A percentile compares a stretch with the other conserved stretches of the same genome.
Evolutionary conservation across 2,888 invertebrate species (phyloP).

Genomic region (Aquatica leii): DNA sequence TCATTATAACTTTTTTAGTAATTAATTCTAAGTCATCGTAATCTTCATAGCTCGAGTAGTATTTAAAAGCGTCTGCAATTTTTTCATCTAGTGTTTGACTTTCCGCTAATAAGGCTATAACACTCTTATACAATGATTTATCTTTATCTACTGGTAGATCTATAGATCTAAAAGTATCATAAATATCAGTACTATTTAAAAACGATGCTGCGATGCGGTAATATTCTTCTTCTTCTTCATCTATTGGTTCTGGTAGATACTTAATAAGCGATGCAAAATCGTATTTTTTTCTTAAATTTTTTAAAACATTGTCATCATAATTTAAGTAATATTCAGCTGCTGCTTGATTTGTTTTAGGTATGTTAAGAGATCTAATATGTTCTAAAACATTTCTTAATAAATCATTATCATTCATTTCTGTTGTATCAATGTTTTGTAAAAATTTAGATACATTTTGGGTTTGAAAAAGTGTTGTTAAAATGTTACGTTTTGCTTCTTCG

Average conservation of each 20-base stretch:
- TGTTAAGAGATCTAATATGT: too few species aligned
- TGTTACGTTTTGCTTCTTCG: too few species aligned
- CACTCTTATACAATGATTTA: constrained; percentile 1
- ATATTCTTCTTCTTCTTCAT: constrained; percentile 19
- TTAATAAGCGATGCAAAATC: constrained; percentile 16
- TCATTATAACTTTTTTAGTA: constrained; percentile 39
- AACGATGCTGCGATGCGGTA: constrained; percentile 20
- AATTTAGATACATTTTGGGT: too few species aligned
- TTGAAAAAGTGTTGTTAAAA: too few species aligned
- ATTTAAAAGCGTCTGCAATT: constrained; percentile 26
- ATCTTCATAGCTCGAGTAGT: constrained; percentile 26
- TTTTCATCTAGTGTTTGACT: background rate
- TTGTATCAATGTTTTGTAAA: background rate
- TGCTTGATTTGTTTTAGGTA: too few species aligned
- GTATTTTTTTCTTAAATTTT: too few species aligned
- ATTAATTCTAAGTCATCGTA: constrained; percentile 27
- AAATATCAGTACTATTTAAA: constrained; percentile 14
- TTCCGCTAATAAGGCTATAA: constrained; percentile 11
- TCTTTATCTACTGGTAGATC: background rate
- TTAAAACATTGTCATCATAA: background rate
- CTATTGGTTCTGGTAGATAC: constrained; percentile 27
- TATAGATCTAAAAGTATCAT: background rate
- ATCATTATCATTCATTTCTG: background rate
- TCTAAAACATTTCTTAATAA: constrained; percentile 8
- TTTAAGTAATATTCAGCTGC: constrained; percentile 15